Base-by-base conservation (phyloP, 2,113 vertebrate species). In the Rissa tridactyla region DNA sequence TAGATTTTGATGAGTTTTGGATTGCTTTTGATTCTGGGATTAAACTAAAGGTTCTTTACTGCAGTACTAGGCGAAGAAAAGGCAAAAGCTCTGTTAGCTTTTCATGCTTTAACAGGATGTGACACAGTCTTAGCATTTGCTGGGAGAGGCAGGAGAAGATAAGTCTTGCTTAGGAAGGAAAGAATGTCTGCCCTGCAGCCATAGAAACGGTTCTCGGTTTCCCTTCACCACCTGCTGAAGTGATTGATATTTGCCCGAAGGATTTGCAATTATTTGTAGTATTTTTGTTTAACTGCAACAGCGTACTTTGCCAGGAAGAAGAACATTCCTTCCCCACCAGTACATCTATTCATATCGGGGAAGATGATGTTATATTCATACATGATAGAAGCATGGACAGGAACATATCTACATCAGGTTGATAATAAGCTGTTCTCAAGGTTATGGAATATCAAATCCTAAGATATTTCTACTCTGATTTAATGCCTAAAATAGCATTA, bases 141-240 rank as follows among this genome's bases (percentile, higher is more conserved):
- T 91, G 66, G 76, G 89, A 91, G 87, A 93, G 87, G 86, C 75
- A 66, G 46, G 78, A 95, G 90, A 70, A 94, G 91, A 82, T 88
- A 82, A 92, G 79, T 82, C 92, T 89, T 95, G 68, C 68, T 69
- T 52, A 12, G 44, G 79, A 93, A 90, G 80, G 80, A 84, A 95
- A 47, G 94, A 95, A 97, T 97, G 91, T 83, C 73, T 97, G 92
- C 92, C 96, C 96, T 92, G 88, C 90, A 96, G 96, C 72, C 87
- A 96, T 18, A 92, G 77, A 92, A 95, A 95, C 12, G 1, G 88
- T 96, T 84, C 88, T 88, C 51, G 0, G 0, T 82, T 97, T 92
- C 78, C 94, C 83, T 92, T 88, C 92, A 77, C 62, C 94, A 97
- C 91, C 95, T 96, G 92, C 95, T 92, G 90, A 90, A 95, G 51